These are phyloP conservation scores for Polia nebulosa DNA, from an alignment of 2,888 invertebrate genomes.

Conservation along the genomic window DNA sequence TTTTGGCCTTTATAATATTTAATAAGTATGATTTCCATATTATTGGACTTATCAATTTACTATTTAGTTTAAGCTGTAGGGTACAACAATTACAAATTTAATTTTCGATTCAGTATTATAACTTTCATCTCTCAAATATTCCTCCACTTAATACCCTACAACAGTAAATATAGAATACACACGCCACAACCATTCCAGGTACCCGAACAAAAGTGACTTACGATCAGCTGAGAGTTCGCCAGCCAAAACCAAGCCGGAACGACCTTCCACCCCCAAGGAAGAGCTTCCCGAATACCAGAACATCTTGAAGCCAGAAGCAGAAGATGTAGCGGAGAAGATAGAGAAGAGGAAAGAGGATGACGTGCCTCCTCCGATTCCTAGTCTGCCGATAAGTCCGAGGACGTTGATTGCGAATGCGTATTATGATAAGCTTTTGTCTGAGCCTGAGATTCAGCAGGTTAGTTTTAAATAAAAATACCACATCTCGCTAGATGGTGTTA, in stretches of 20 bases:
- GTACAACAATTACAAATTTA: too few species aligned
- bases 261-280: slow-evolving; percentile 47
- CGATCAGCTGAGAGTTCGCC: slow-evolving; percentile 84
- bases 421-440: slow-evolving; percentile 93
- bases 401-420: slow-evolving; percentile 93
- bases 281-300: slow-evolving; percentile 87
- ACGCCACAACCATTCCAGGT: slow-evolving; percentile 68
- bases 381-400: slow-evolving; percentile 86
- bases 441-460: slow-evolving; percentile 95
- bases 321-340: slow-evolving; percentile 69
- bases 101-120: too few species aligned
- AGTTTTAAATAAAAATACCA: too few species aligned
- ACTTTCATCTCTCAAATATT: too few species aligned
- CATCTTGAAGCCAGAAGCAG: slow-evolving; percentile 63
- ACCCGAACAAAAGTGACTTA: slow-evolving; percentile 85
- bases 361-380: slow-evolving; percentile 87
- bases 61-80: too few species aligned
- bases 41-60: too few species aligned
- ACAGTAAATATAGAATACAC: slow-evolving; percentile 51
- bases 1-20: too few species aligned
- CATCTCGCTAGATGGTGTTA: too few species aligned
- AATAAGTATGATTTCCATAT: too few species aligned
- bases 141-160: slow-evolving; percentile 12
- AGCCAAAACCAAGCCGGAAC: slow-evolving; percentile 71
- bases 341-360: slow-evolving; percentile 79